These are phyloP conservation scores for Syndactyla subalaris DNA, from an alignment of 2,797 vertebrate species.

Conservation along the genomic window DNA sequence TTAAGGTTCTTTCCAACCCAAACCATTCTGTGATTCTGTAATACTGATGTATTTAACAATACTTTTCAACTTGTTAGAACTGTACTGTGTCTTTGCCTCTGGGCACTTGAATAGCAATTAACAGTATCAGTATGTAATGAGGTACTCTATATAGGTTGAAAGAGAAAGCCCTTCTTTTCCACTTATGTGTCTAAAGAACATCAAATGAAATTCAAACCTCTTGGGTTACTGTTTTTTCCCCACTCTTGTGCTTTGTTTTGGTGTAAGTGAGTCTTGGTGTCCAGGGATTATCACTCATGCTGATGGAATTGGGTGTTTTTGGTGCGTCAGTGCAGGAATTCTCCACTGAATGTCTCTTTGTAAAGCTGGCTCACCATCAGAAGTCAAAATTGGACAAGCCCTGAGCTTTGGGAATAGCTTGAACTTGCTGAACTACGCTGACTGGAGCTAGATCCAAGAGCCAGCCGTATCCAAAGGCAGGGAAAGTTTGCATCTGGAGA, in stretches of 20 bases:
- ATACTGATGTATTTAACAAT: neutral
- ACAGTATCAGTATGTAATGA: slow-evolving; percentile 9
- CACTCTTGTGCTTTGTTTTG: neutral
- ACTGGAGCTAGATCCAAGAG: neutral
- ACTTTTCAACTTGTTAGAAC: neutral
- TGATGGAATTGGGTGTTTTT: neutral
- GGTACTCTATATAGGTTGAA: neutral
- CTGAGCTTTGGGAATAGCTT: neutral
- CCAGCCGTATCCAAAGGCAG: neutral
- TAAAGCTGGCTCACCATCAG: neutral
- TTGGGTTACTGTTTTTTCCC: neutral
- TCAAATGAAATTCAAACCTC: neutral
- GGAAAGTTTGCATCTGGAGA: neutral
- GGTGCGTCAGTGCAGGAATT: neutral
- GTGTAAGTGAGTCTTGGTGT: neutral
- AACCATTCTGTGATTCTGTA: neutral
- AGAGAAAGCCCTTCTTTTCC: neutral
- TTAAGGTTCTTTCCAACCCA: neutral
- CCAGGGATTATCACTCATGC: neutral
- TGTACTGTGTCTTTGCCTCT: slow-evolving; percentile 1
- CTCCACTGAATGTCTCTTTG: neutral
- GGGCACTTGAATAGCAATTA: slow-evolving; percentile 33
- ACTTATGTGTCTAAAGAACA: neutral
- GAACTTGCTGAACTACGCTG: neutral
- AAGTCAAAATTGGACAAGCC: neutral